Conservation (phyloP, 2,113 vertebrate species). For the Gallinago undulata region DNA sequence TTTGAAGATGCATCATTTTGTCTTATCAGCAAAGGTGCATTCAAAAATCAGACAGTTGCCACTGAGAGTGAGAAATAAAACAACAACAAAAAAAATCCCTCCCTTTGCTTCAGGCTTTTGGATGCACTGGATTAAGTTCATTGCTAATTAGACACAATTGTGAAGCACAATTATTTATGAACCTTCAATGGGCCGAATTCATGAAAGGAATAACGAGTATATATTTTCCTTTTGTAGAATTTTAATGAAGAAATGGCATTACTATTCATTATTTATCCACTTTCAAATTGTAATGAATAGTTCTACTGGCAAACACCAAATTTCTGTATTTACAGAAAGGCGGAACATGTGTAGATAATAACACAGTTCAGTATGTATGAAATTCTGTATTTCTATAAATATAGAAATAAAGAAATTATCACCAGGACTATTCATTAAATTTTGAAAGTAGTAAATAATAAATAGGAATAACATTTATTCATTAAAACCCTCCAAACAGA, state of each 20-base stretch:
- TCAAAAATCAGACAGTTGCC: not conserved
- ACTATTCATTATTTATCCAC: conserved; percentile 72
- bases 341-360: conserved; percentile 53
- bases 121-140: conserved; percentile 68
- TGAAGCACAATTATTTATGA: conserved; percentile 69
- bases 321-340: conserved; percentile 74
- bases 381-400: conserved; percentile 64
- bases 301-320: conserved; percentile 72
- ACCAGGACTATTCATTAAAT: conserved; percentile 62
- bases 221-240: conserved; percentile 72
- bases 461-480: conserved; percentile 57
- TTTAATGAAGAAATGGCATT: conserved; percentile 73
- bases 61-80: not conserved
- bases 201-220: conserved; percentile 68
- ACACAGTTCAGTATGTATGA: conserved; percentile 46
- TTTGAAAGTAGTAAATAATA: conserved; percentile 59
- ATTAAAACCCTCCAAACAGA: conserved; percentile 29
- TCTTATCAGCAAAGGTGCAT: conserved; percentile 4
- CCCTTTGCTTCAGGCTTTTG: conserved; percentile 51
- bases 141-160: conserved; percentile 73
- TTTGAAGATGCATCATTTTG: not conserved
- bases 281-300: conserved; percentile 73
- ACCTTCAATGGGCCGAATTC: conserved; percentile 69
- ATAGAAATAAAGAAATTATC: conserved; percentile 67
- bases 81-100: not conserved